These are phyloP conservation scores for Drosophila fuyamai DNA, from an alignment of 1,140 invertebrate genomes.

Conservation along the genomic window DNA sequence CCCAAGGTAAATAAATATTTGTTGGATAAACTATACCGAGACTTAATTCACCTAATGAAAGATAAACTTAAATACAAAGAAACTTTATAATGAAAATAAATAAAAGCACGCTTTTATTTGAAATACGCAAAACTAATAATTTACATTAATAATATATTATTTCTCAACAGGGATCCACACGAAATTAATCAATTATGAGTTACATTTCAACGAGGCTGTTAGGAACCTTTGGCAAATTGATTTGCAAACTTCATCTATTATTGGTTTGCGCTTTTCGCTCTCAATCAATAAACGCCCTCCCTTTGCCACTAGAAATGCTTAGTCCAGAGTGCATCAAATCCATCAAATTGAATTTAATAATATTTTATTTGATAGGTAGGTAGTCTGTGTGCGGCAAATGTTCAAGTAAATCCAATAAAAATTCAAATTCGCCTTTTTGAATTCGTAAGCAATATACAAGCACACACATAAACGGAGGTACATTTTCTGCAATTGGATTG, in stretches of 20 bases:
- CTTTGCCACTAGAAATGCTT: slow-evolving; percentile 9
- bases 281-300: slow-evolving; percentile 14
- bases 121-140: no score
- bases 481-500: slow-evolving; percentile 49
- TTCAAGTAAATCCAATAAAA: slow-evolving; percentile 52
- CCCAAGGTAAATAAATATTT: not conserved
- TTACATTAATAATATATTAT: no score
- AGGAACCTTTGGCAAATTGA: slow-evolving; percentile 9
- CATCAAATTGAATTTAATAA: slow-evolving; percentile 59
- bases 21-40: not conserved
- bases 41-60: no score
- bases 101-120: not conserved
- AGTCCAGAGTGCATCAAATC: slow-evolving; percentile 29
- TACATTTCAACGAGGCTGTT: not conserved
- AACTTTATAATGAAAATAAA: not conserved
- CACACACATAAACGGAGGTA: slow-evolving; percentile 27
- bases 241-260: slow-evolving; percentile 17
- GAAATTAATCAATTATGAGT: slow-evolving; percentile 12
- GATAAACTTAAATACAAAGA: no score
- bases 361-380: slow-evolving; percentile 41
- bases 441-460: slow-evolving; percentile 25
- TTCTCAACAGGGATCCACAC: no score
- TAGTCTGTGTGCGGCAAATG: slow-evolving; percentile 19
- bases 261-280: slow-evolving; percentile 6
- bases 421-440: slow-evolving; percentile 44